These are phyloP conservation scores for Telmatochromis brachygnathus DNA, from an alignment of 2,113 vertebrate genomes.

Conservation along the genomic window DNA sequence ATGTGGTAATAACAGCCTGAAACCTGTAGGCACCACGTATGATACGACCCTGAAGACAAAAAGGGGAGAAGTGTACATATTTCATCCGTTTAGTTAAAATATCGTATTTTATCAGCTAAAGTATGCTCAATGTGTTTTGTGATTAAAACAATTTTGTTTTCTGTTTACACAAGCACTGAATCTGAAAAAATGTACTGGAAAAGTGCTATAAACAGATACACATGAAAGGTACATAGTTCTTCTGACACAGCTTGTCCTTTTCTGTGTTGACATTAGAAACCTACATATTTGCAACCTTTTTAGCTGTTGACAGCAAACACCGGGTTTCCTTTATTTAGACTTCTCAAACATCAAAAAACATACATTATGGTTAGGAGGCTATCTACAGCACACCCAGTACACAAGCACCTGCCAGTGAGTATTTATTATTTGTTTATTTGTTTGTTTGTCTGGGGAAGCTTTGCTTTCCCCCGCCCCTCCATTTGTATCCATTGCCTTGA, in stretches of 20 bases:
- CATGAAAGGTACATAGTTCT: background rate
- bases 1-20: slow-evolving; percentile 94
- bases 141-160: background rate
- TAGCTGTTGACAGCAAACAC: background rate
- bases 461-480: slow-evolving; percentile 32
- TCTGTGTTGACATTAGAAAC: background rate
- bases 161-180: background rate
- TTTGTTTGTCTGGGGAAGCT: slow-evolving; percentile 26
- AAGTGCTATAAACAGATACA: background rate
- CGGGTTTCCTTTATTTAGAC: background rate
- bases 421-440: slow-evolving; percentile 19
- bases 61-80: background rate
- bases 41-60: slow-evolving; percentile 76
- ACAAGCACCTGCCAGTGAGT: background rate
- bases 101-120: background rate
- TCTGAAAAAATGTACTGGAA: background rate
- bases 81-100: background rate
- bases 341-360: background rate
- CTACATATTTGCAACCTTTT: background rate
- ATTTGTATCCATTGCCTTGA: slow-evolving; percentile 64
- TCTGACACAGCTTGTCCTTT: background rate
- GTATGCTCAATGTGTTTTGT: background rate
- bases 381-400: background rate
- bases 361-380: background rate
- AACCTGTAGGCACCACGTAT: slow-evolving; percentile 90